phyloP scores from a whole-genome alignment of 2,113 vertebrate species.

The Oplegnathus fasciatus region DNA sequence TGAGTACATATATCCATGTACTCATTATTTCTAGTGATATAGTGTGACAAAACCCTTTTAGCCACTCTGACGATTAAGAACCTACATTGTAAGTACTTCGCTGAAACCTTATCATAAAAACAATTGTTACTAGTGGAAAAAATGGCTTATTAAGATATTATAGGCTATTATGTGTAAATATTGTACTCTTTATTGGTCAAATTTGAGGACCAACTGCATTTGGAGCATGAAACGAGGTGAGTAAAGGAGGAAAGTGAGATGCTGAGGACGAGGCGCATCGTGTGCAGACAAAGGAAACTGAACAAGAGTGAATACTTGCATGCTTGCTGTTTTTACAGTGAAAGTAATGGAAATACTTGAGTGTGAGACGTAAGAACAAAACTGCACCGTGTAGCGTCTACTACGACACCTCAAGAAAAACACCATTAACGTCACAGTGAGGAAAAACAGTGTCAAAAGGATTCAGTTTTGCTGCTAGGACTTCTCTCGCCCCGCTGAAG shows the following conservation, averaged over 20 bases:
- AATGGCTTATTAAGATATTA: slow-evolving; percentile 52
- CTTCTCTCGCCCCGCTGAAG: slow-evolving; percentile 35
- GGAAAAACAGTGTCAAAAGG: slow-evolving; percentile 40
- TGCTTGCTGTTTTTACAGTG: slow-evolving; percentile 14
- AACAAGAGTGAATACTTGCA: slow-evolving; percentile 4
- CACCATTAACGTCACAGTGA: slow-evolving; percentile 28
- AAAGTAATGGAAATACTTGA: slow-evolving; percentile 6
- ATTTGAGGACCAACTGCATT: slow-evolving; percentile 49
- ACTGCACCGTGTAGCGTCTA: not conserved
- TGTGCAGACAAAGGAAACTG: not conserved
- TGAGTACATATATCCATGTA: slow-evolving; percentile 16
- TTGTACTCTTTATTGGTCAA: slow-evolving; percentile 62
- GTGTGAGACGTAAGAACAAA: not conserved
- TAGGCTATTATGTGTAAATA: slow-evolving; percentile 43
- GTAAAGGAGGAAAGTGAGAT: slow-evolving; percentile 23
- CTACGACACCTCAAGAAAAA: slow-evolving; percentile 24
- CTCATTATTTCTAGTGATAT: not conserved
- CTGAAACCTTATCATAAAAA: slow-evolving; percentile 52
- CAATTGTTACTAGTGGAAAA: slow-evolving; percentile 54
- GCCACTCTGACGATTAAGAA: not conserved
- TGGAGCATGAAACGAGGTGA: slow-evolving; percentile 31
- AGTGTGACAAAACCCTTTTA: slow-evolving; percentile 8
- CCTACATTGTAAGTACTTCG: not conserved
- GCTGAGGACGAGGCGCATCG: slow-evolving; percentile 11
- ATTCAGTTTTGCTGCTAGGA: slow-evolving; percentile 29